Evolutionary conservation across 2,113 vertebrate species (phyloP).

Genomic region (Datnioides undecimradiatus): DNA sequence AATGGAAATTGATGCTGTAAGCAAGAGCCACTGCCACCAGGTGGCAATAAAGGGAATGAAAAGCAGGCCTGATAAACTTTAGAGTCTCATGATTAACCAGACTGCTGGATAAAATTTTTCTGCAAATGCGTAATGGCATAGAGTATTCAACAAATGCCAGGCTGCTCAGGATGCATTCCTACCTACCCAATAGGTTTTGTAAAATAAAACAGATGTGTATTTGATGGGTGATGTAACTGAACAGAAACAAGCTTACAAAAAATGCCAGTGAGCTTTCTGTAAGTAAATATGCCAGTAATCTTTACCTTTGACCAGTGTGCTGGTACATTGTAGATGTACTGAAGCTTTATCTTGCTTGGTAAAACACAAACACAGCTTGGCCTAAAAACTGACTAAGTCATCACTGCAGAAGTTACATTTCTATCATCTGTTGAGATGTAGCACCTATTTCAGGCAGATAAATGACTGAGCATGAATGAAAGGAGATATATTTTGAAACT

Average conservation of each 20-base stretch:
- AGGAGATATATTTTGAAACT: conserved; percentile 65
- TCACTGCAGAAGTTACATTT: conserved; percentile 52
- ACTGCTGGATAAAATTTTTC: conserved; percentile 46
- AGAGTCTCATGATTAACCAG: conserved; percentile 66
- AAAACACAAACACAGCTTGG: conserved; percentile 57
- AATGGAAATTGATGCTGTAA: conserved; percentile 66
- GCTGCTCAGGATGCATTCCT: conserved; percentile 35
- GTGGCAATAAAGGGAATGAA: conserved; percentile 73
- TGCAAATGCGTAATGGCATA: conserved; percentile 62
- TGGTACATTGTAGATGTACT: conserved; percentile 33
- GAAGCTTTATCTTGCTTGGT: conserved; percentile 36
- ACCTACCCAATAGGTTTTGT: conserved; percentile 46
- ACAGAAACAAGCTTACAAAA: conserved; percentile 46
- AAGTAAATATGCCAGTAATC: conserved; percentile 52
- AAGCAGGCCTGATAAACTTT: too few relatives aligned
- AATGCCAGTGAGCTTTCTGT: conserved; percentile 27
- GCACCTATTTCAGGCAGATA: conserved; percentile 62
- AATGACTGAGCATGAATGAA: conserved; percentile 64
- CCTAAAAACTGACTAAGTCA: conserved; percentile 55
- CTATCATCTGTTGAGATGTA: conserved; percentile 57
- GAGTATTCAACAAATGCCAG: conserved; percentile 66
- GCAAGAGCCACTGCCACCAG: conserved; percentile 72
- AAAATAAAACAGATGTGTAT: conserved; percentile 37
- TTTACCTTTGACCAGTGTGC: conserved; percentile 54
- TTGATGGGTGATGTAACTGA: conserved; percentile 29